Conservation (phyloP, 2,113 vertebrate genomes). For the Nothocercus julius region DNA sequence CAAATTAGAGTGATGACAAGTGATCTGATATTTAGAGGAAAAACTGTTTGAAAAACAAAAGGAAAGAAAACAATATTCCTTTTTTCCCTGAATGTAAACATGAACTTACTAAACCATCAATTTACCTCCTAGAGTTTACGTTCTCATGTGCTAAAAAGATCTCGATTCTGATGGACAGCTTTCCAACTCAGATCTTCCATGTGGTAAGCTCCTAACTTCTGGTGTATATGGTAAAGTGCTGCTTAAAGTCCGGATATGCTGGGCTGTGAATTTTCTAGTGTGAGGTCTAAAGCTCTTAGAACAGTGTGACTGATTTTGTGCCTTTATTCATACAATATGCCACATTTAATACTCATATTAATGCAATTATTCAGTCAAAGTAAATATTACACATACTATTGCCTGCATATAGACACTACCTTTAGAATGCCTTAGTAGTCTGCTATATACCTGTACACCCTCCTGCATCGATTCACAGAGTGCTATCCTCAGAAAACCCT, state of each 20-base stretch:
- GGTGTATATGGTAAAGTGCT: background rate
- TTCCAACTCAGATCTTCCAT: background rate
- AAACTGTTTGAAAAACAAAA: background rate
- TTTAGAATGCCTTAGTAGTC: background rate
- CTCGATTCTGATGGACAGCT: background rate
- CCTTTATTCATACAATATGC: background rate
- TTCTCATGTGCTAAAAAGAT: constrained; percentile 15
- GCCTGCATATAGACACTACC: background rate
- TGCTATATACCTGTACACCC: background rate
- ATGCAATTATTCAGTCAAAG: constrained; percentile 31
- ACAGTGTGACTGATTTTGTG: background rate
- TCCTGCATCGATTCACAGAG: background rate
- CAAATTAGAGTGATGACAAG: background rate
- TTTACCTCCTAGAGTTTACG: constrained; percentile 18
- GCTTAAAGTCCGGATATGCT: background rate
- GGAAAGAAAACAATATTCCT: background rate
- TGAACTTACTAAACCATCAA: background rate
- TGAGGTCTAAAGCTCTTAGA: background rate
- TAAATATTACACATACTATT: constrained; percentile 22
- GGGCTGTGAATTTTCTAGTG: background rate
- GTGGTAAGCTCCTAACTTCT: background rate
- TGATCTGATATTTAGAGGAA: background rate
- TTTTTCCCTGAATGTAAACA: background rate
- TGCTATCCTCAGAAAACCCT: background rate
- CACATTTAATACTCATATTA: constrained; percentile 17